Conservation (phyloP, 2,888 invertebrate genomes). For the Drosophila tanythrix region DNA sequence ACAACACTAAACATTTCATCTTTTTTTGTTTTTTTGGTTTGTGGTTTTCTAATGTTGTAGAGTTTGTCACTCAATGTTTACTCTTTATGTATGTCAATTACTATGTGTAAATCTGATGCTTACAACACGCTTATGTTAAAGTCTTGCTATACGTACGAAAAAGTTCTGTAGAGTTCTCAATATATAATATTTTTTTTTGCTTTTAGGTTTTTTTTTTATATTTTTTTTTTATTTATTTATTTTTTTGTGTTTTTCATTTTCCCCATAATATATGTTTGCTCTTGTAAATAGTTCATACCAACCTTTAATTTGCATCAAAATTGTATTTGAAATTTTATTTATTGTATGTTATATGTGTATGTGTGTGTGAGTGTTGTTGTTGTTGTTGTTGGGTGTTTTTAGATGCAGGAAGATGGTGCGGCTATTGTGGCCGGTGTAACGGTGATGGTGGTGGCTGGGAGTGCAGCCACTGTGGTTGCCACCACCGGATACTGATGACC, state of each 20-base stretch:
- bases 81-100: conserved; percentile 40
- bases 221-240: conserved; percentile 20
- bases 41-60: conserved; percentile 58
- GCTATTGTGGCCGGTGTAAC: conserved; percentile 66
- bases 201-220: neutral
- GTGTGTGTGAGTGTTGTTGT: conserved; percentile 29
- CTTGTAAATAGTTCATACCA: conserved; percentile 83
- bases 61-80: conserved; percentile 57
- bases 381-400: conserved; percentile 28
- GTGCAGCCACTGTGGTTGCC: conserved; percentile 69
- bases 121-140: conserved; percentile 62
- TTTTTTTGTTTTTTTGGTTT: conserved; percentile 19
- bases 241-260: conserved; percentile 25
- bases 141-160: conserved; percentile 79
- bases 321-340: conserved; percentile 47
- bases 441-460: conserved; percentile 74
- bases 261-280: conserved; percentile 48
- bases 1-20: conserved; percentile 71
- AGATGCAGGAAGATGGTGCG: conserved; percentile 72
- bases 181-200: conserved; percentile 36
- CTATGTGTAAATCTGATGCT: conserved; percentile 46
- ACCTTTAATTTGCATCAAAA: conserved; percentile 80
- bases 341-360: conserved; percentile 13
- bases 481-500: conserved; percentile 65
- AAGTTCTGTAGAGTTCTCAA: conserved; percentile 69